Conservation (phyloP, 35 echinoderm and acorn worm species). For the Chiridota heheva region DNA sequence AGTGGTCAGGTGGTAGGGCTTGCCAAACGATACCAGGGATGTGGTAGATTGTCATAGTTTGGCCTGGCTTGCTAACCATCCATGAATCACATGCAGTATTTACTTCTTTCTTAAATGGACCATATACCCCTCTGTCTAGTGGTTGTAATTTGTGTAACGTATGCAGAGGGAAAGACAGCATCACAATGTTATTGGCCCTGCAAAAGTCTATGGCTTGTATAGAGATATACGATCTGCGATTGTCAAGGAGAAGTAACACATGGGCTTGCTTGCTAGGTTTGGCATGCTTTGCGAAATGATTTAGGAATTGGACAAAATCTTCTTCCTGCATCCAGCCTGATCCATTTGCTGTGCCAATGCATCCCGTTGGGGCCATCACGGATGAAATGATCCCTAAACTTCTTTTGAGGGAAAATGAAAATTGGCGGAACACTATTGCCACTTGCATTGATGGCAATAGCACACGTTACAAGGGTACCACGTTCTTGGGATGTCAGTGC, state of each 20-base stretch:
- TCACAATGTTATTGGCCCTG: conserved; percentile 20
- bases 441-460: conserved; percentile 8
- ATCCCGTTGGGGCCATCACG: conserved; percentile 23
- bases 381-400: conserved; percentile 33
- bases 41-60: neutral
- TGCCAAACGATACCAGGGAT: neutral
- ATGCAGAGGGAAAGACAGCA: conserved; percentile 43
- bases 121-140: neutral
- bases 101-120: neutral
- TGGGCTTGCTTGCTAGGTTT: conserved; percentile 11
- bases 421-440: conserved; percentile 39
- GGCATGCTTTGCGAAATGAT: conserved; percentile 20
- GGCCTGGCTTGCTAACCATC: neutral
- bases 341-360: conserved; percentile 24
- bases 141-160: conserved; percentile 6
- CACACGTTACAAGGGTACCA: conserved; percentile 20
- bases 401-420: conserved; percentile 24
- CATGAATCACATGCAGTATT: neutral
- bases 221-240: conserved; percentile 10
- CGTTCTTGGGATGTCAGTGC: conserved; percentile 26
- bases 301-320: conserved; percentile 19
- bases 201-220: conserved; percentile 24
- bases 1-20: conserved; percentile 2
- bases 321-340: conserved; percentile 26
- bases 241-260: conserved; percentile 26